Evolutionary conservation across 2,113 vertebrate genomes (phyloP).

Genomic region (Oenanthe melanoleuca): DNA sequence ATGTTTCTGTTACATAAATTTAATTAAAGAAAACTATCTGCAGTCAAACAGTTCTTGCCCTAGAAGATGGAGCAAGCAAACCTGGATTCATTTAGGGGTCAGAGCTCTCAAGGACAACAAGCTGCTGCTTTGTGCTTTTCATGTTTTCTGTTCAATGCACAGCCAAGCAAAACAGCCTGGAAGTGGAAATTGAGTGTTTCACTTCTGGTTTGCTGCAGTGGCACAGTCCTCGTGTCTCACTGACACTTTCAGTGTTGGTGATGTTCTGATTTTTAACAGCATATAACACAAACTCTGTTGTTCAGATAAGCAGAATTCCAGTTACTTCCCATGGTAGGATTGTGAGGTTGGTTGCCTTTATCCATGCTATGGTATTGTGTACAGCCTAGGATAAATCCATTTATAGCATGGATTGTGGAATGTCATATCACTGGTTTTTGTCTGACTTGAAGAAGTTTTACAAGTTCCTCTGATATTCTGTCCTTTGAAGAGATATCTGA

Average conservation of each 20-base stretch:
- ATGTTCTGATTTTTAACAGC: neutral
- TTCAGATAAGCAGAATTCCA: neutral
- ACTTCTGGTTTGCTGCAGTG: neutral
- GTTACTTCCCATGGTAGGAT: neutral
- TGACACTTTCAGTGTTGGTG: neutral
- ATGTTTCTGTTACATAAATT: neutral
- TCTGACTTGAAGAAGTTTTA: neutral
- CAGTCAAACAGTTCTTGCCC: neutral
- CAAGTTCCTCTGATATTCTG: neutral
- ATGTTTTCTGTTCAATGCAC: neutral
- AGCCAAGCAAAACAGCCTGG: neutral
- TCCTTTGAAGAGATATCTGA: neutral
- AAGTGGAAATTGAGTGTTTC: neutral
- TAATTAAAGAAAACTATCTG: neutral
- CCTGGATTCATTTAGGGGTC: neutral
- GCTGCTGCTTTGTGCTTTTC: neutral
- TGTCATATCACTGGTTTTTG: neutral
- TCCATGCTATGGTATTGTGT: neutral
- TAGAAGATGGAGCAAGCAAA: neutral
- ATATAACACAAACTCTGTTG: neutral
- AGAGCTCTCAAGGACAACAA: neutral
- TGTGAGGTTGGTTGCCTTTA: neutral
- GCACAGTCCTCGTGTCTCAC: neutral
- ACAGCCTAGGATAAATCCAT: neutral
- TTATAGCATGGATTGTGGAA: neutral